Base-by-base conservation (phyloP, 2,797 vertebrate genomes). In the Columba guinea region DNA sequence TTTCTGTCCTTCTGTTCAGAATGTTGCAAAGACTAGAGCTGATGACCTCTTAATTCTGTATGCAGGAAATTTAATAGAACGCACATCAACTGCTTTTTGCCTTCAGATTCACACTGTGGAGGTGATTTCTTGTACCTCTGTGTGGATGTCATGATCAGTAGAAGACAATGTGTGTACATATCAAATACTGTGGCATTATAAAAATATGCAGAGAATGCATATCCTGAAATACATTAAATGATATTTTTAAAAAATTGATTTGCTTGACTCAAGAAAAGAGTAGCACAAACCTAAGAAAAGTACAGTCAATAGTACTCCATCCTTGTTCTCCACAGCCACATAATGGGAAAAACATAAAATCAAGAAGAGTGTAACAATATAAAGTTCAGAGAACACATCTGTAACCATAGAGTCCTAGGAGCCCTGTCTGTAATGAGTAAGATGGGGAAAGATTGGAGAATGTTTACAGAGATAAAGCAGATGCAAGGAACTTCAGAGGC, bases 381-480 rank as follows among this genome's bases (percentile, higher is more conserved):
- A 60, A 88, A 88, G 88, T 78, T 79, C 44, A 76, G 65, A 89
- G 18, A 94, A 62, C 12, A 51, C 11, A n/a, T 32, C 48, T 84
- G 52, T 34, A 89, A 16, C 12, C 46, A 32, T 0, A 68, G 21
- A 67, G 71, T 88, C 81, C 65, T 78, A 80, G 35, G n/a, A 89
- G 37, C 20, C 81, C 91, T 83, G 83, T 64, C 62, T 84, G 44
- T 77, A 84, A 94, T 55, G 76, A 90, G 35, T 37, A 90, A 70
- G 19, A 80, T 30, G 24, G 27, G 41, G 65, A 85, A 81, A 68
- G 73, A 84, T 3, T 87, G 62, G 51, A 89, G 77, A 94, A 90
- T 93, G 79, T 90, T 96, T 96, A 92, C 53, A 90, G 96, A 97
- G 90, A 94, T 37, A 95, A 97, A 97, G 62, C 93, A 98, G 97